Evolutionary conservation across 2,888 invertebrate genomes (phyloP).

Genomic region (Quadroppia sp.): DNA sequence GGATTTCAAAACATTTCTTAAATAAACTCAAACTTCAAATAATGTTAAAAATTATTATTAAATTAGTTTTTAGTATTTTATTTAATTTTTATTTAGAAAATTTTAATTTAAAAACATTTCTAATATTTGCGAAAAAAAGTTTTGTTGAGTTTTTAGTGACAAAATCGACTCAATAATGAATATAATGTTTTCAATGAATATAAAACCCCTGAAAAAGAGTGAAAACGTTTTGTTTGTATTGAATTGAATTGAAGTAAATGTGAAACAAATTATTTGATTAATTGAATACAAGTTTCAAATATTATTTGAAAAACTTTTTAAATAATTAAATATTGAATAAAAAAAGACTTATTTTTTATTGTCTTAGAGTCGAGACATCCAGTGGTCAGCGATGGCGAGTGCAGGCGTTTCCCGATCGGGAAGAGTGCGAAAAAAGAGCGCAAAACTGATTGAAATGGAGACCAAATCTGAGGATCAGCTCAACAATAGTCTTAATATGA

Average conservation of each 20-base stretch:
- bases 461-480: slow-evolving; percentile 58
- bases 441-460: slow-evolving; percentile 88
- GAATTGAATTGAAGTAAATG: background rate
- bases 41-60: background rate
- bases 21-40: background rate
- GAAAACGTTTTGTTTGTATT: background rate
- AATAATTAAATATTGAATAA: background rate
- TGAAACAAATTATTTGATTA: background rate
- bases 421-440: slow-evolving; percentile 86
- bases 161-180: background rate
- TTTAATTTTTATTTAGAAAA: no score
- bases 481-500: background rate
- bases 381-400: background rate
- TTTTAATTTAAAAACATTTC: no score
- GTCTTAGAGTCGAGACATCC: background rate
- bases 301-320: no score
- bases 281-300: background rate
- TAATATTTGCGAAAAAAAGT: no score
- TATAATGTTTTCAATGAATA: background rate
- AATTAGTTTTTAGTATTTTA: no score
- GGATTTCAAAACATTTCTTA: background rate
- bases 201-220: slow-evolving; percentile 4
- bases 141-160: background rate
- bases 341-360: background rate
- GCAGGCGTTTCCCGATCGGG: slow-evolving; percentile 78